Percentiles rank a stretch among this genome's conserved stretches.
These are phyloP conservation scores for Ctenosaura bakeri DNA, from an alignment of 2,797 vertebrate species.

Conservation along the genomic window DNA sequence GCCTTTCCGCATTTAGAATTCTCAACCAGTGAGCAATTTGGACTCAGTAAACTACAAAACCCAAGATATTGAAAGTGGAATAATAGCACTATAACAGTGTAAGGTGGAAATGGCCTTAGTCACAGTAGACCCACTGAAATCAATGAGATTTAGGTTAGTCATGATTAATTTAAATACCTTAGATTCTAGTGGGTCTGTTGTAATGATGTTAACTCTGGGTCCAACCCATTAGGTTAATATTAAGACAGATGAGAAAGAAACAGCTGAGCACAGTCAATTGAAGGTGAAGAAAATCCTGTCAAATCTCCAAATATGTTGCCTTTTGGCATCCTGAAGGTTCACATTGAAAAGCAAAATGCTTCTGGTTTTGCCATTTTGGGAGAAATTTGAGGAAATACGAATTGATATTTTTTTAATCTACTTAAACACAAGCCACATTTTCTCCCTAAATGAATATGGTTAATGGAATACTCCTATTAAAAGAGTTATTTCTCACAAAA, in stretches of 20 bases:
- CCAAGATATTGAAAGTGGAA: no score
- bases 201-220: neutral
- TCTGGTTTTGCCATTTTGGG: slow-evolving; percentile 38
- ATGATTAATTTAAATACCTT: neutral
- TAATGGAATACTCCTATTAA: slow-evolving; percentile 69
- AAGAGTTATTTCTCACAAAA: slow-evolving; percentile 69
- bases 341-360: slow-evolving; percentile 42
- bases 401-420: slow-evolving; percentile 55
- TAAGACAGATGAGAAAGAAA: neutral
- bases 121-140: neutral
- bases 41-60: no score
- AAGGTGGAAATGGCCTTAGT: no score
- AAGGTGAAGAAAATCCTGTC: slow-evolving; percentile 15
- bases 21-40: no score
- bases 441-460: slow-evolving; percentile 67
- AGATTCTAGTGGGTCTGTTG: neutral
- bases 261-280: neutral
- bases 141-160: neutral
- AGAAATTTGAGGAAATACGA: slow-evolving; percentile 54
- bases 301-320: slow-evolving; percentile 29
- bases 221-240: neutral
- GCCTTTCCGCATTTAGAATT: no score
- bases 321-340: slow-evolving; percentile 27
- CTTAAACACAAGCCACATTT: slow-evolving; percentile 52
- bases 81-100: no score